Base-by-base conservation (phyloP, 2,888 invertebrate species). In the Argyra leucocephala region DNA sequence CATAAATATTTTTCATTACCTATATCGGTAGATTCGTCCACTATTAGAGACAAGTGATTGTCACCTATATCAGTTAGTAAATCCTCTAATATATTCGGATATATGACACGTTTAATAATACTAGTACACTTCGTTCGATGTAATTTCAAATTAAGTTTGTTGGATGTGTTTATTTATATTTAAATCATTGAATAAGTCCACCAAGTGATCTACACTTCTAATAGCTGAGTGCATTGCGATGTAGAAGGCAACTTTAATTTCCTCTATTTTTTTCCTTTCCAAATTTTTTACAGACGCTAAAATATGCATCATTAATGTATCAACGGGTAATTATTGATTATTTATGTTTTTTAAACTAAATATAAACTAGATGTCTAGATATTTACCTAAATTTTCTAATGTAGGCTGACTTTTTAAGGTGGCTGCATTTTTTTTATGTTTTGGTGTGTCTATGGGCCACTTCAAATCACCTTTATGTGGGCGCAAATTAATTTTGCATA, bases 71-170 rank as follows among this genome's bases (percentile, higher is more conserved):
- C 31, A 5, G 5, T 31, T 3, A 61, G 12, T 18, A 61, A 18
- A 26, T 61, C 61, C n/a, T n/a, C 7, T n/a, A 61, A 21, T 26
- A 31, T 26, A 18, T 15, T 18, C 5, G 61, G 61, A 23, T 24
- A 24, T 6, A 61, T 21, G 7, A 61, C 61, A 9, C 26, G 24
- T 5, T 9, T 9, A n/a, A 61, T 26, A 26, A 61, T 9, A 15
- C 18, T 18, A 24, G 26, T 31, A 26, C 61, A 61, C 18, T 61
- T 61, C 18, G 61, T 61, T 61, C 61, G 15, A 31, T 61, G 61
- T 26, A 26, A 26, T 26, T 26, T 26, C 9, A 26, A 26, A 26
- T 26, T 26, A 26, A 26, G 26, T 26, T 26, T 26, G 26, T 9
- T 26, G 26, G 26, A 6, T 26, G 26, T 26, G 26, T 26, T n/a